A percentile compares a stretch with the other conserved stretches of the same genome.
phyloP scores from a whole-genome alignment of 92 coral and sea anemone species.

The Montipora capitata region DNA sequence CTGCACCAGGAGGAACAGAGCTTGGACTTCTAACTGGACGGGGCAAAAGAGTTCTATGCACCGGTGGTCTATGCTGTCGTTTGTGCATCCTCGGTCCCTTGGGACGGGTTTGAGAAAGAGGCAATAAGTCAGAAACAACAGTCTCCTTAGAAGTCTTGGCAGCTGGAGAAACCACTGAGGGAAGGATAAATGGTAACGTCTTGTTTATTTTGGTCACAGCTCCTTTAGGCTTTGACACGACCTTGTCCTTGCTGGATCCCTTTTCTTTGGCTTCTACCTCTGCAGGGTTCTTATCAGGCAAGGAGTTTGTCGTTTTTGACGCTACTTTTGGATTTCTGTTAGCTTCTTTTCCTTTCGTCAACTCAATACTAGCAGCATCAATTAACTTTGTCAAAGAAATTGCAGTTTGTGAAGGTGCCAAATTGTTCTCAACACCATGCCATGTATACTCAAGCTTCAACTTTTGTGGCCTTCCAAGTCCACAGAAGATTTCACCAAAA shows the following conservation, averaged over 20 bases:
- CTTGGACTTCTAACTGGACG: conserved; percentile 78
- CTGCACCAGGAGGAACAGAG: conserved; percentile 89
- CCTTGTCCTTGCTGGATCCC: conserved; percentile 38
- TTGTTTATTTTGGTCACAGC: conserved; percentile 79
- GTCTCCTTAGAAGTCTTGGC: conserved; percentile 43
- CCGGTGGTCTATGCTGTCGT: conserved; percentile 72
- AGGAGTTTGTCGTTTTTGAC: conserved; percentile 28
- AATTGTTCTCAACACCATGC: conserved; percentile 60
- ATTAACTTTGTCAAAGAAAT: conserved; percentile 87
- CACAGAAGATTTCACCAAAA: conserved; percentile 91
- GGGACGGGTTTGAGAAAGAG: conserved; percentile 36
- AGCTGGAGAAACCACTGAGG: conserved; percentile 76
- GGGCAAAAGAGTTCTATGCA: conserved; percentile 92
- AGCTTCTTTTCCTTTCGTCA: conserved; percentile 55
- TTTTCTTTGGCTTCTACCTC: conserved; percentile 53
- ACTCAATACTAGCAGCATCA: conserved; percentile 87
- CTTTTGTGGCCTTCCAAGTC: conserved; percentile 89
- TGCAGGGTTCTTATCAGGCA: conserved; percentile 35
- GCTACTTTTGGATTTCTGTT: conserved; percentile 30
- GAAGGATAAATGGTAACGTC: conserved; percentile 80
- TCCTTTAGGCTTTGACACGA: conserved; percentile 59
- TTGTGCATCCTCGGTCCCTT: conserved; percentile 46
- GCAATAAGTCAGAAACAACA: conserved; percentile 38
- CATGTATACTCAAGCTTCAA: conserved; percentile 85
- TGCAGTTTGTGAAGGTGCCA: conserved; percentile 65